Percentiles rank a stretch among this genome's conserved stretches.
Evolutionary conservation across 2,888 invertebrate species (phyloP).

Genomic region (Augochlorella aurata): DNA sequence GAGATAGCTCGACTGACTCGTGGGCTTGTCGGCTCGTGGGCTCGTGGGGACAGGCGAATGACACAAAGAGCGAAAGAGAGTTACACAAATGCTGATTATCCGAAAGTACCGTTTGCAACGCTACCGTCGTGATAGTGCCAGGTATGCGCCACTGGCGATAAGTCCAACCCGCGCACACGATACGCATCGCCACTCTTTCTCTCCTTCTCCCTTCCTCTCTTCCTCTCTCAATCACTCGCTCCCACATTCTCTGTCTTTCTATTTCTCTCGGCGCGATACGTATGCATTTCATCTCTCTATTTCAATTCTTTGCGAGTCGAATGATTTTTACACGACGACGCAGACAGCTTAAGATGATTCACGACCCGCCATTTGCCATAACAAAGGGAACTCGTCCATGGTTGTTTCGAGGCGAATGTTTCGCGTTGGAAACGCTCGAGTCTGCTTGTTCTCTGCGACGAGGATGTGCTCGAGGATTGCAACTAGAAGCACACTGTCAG

Average conservation of each 20-base stretch:
- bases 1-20: conserved; percentile 25
- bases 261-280: neutral
- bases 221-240: neutral
- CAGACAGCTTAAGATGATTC: conserved; percentile 12
- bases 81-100: conserved; percentile 54
- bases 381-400: conserved; percentile 1
- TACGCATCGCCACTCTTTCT: conserved; percentile 16
- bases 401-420: neutral
- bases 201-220: neutral
- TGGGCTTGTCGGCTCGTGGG: neutral
- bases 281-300: neutral
- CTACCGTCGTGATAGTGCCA: conserved; percentile 42
- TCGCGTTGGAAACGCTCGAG: neutral
- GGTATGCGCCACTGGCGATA: conserved; percentile 41
- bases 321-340: neutral
- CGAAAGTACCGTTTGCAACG: conserved; percentile 51
- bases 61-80: conserved; percentile 47
- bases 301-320: neutral
- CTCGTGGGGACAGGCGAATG: conserved; percentile 31
- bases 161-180: conserved; percentile 16
- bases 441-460: neutral
- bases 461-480: neutral
- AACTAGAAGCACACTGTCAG: neutral
- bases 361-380: conserved; percentile 1
- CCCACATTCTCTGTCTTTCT: neutral